Conservation (phyloP, 2,888 invertebrate species). For the Heliconius hortense region DNA sequence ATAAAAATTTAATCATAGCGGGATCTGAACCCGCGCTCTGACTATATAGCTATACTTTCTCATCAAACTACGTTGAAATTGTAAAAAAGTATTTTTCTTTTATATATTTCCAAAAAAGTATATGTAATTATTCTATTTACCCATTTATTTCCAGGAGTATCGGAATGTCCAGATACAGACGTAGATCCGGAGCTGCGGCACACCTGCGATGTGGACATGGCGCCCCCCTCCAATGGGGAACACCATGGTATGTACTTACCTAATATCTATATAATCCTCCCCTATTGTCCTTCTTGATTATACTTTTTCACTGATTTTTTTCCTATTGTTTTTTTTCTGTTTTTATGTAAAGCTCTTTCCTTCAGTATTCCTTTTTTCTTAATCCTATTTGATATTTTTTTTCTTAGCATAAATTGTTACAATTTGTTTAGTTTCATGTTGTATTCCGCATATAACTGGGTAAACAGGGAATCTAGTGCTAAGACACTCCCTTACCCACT, state of each 20-base stretch:
- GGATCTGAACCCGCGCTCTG: too few species aligned
- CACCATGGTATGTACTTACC: slow-evolving; percentile 42
- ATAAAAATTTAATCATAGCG: too few species aligned
- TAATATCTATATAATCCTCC: not conserved
- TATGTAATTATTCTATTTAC: not conserved
- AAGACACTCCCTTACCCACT: too few species aligned
- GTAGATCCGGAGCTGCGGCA: slow-evolving; percentile 39
- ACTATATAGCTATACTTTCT: too few species aligned
- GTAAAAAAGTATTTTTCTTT: too few species aligned
- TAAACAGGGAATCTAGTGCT: too few species aligned
- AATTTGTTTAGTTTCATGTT: too few species aligned
- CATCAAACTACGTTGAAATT: too few species aligned
- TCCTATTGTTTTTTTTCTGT: not conserved
- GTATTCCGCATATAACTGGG: too few species aligned
- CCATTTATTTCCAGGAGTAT: slow-evolving; percentile 46
- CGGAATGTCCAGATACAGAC: slow-evolving; percentile 28
- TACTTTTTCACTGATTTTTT: not conserved
- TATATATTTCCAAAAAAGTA: too few species aligned
- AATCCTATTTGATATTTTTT: not conserved
- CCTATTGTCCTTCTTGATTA: not conserved
- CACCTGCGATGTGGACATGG: slow-evolving; percentile 62
- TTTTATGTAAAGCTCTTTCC: not conserved
- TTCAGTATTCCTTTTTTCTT: not conserved
- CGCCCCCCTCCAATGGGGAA: slow-evolving; percentile 54
- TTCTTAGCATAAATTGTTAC: not conserved